phyloP scores from a whole-genome alignment of 2,797 vertebrate species.

The Sebastolobus altivelis region DNA sequence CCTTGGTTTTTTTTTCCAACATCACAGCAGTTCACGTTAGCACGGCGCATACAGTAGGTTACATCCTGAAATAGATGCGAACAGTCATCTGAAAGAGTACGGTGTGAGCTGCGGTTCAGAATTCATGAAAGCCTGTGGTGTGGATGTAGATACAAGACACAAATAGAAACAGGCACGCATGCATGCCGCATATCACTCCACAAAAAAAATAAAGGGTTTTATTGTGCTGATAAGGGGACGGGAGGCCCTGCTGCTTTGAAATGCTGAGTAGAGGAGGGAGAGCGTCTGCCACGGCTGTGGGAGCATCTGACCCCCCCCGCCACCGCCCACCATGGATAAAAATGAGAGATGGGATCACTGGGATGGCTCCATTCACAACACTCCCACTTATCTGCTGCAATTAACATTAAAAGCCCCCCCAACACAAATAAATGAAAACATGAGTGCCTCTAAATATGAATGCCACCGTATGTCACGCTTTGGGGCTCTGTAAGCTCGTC shows the following conservation, averaged over 20 bases:
- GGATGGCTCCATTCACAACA: conserved; percentile 50
- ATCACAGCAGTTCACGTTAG: conserved; percentile 16
- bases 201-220: conserved; percentile 46
- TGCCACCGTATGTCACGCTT: conserved; percentile 24
- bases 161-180: conserved; percentile 31
- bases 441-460: conserved; percentile 51
- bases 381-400: conserved; percentile 57
- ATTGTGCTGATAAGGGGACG: conserved; percentile 65
- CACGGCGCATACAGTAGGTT: conserved; percentile 14
- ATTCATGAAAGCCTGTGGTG: conserved; percentile 46
- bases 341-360: conserved; percentile 65
- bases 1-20: background rate
- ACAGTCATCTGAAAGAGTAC: conserved; percentile 40
- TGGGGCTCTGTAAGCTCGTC: conserved; percentile 26
- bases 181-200: background rate
- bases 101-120: conserved; percentile 43
- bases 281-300: conserved; percentile 38
- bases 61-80: conserved; percentile 65
- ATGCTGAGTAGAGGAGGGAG: conserved; percentile 58
- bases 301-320: conserved; percentile 49
- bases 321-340: conserved; percentile 45
- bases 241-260: conserved; percentile 54
- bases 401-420: conserved; percentile 50
- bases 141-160: conserved; percentile 39
- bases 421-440: conserved; percentile 56